Evolutionary conservation across 2,888 invertebrate genomes (phyloP), one percentile per base, ranked within the genome.

Genomic region (Trissolcus japonicus): DNA sequence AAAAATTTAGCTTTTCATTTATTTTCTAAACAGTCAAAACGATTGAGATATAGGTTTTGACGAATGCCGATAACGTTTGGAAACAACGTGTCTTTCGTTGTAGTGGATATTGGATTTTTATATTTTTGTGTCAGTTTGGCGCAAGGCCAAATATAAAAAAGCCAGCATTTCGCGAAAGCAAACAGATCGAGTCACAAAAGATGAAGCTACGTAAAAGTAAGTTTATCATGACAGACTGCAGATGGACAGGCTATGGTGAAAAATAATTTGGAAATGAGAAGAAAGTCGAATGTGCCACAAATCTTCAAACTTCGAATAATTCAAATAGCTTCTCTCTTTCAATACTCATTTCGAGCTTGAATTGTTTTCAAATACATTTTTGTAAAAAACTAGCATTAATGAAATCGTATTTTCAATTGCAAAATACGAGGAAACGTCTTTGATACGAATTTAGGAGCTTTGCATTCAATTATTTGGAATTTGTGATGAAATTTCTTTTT

Each of bases 271-370:
- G 25, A 17, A 17, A 57, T 50, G 54, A 17, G 19, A 48, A 63
- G 29, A 59, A 63, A 19, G 51, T 59, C 48, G 17, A 60, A 60
- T 50, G 54, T 65, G 19, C 19, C 2, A 60, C 59, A 66, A 73
- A 73, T 73, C 60, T 65, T 14, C 53, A 60, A 73, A 60, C 54
- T 60, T 72, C 65, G 60, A 65, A 65, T 65, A 59, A 59, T 59
- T 59, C 59, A 54, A 59, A 63, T 40, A 59, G 48, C 48, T 48
- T 13, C 43, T 65, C 13, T 6, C n/a, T 19, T 50, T 65, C 57
- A 41, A 71, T 63, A 73, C 55, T 43, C 14, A 14, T 7, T 50
- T 35, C 21, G 3, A 57, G 13, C 25, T 19, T 7, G 19, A 53
- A 40, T 59, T 40, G 17, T 14, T 59, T 65, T 71, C 55, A 57